phyloP scores from a whole-genome alignment of 2,113 vertebrate genomes.

The Paratilapia polleni region DNA sequence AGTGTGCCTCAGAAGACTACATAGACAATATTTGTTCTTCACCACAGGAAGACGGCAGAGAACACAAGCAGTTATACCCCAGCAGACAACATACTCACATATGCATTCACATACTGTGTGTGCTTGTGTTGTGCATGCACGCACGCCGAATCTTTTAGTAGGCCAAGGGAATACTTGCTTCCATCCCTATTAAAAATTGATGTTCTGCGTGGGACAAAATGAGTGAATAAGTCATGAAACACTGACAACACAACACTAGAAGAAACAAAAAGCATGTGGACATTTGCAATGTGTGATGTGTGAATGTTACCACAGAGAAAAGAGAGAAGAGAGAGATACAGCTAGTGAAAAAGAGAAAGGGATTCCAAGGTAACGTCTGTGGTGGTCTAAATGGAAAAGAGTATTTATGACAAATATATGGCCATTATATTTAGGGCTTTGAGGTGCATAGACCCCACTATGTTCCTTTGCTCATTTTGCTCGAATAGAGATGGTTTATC shows the following conservation, averaged over 20 bases:
- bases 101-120: slow-evolving; percentile 26
- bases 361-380: slow-evolving; percentile 12
- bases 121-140: slow-evolving; percentile 40
- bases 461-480: slow-evolving; percentile 17
- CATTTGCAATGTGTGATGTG: slow-evolving; percentile 56
- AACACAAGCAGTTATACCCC: slow-evolving; percentile 46
- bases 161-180: slow-evolving; percentile 69
- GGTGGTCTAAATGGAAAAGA: slow-evolving; percentile 42
- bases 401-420: not conserved
- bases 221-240: slow-evolving; percentile 82
- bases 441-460: slow-evolving; percentile 17
- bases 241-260: slow-evolving; percentile 66
- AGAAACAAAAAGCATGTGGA: slow-evolving; percentile 57
- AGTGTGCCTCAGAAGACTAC: not conserved
- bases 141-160: slow-evolving; percentile 67
- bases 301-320: slow-evolving; percentile 57
- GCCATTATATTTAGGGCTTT: slow-evolving; percentile 18
- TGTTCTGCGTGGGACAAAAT: slow-evolving; percentile 64
- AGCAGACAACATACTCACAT: slow-evolving; percentile 35
- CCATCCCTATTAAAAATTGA: slow-evolving; percentile 77
- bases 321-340: slow-evolving; percentile 1
- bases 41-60: slow-evolving; percentile 17
- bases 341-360: not conserved
- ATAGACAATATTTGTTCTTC: slow-evolving; percentile 26
- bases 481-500: slow-evolving; percentile 23